A percentile compares a stretch with the other conserved stretches of the same genome.
phyloP scores from a whole-genome alignment of 2,888 invertebrate species.

The Terebella lapidaria region DNA sequence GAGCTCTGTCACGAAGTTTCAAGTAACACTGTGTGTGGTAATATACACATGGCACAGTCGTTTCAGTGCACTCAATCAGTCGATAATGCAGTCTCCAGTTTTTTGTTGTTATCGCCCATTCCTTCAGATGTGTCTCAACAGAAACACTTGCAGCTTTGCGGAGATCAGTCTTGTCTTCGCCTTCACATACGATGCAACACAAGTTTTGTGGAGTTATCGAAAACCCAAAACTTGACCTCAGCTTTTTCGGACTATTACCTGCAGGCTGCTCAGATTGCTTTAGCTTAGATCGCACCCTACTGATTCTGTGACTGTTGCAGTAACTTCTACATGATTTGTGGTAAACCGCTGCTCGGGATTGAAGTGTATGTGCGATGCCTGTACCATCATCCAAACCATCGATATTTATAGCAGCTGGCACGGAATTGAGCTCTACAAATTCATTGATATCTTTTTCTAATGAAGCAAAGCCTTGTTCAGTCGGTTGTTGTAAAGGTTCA shows the following conservation, averaged over 20 bases:
- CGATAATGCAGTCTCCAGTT: neutral
- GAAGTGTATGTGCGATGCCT: neutral
- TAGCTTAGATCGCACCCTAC: neutral
- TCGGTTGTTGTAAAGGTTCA: neutral
- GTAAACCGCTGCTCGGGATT: neutral
- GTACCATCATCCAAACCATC: neutral
- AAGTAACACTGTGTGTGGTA: slow-evolving; percentile 3
- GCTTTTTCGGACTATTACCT: neutral
- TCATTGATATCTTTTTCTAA: neutral
- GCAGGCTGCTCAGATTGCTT: neutral
- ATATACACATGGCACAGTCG: neutral
- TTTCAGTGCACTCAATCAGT: neutral
- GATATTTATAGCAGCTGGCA: neutral
- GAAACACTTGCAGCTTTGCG: neutral
- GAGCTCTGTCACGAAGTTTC: neutral
- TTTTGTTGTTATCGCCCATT: neutral
- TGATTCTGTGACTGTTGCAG: neutral
- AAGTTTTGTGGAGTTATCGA: neutral
- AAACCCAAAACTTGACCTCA: neutral
- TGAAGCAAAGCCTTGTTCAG: neutral
- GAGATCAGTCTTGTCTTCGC: neutral
- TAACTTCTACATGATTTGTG: neutral
- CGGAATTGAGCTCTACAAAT: neutral
- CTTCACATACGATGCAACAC: neutral
- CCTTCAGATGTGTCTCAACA: neutral